Base-by-base conservation (phyloP, 1,140 invertebrate species). In the Charaxes varanes region DNA sequence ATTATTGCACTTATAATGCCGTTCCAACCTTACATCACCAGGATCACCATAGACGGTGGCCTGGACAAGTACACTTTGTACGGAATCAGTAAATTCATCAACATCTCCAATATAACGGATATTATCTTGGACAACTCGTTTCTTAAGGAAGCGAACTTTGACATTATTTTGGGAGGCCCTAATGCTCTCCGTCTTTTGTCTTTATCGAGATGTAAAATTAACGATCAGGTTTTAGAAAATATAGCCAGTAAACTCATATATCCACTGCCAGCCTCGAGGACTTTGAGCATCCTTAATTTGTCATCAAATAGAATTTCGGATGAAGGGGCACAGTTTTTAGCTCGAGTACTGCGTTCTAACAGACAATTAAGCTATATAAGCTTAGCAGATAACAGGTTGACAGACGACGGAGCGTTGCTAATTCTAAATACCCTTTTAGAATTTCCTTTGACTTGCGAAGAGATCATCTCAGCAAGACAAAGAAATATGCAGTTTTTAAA, bases 231-330 rank as follows among this genome's bases (percentile, higher is more conserved):
- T 6, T 3, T 73, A 4, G 34, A 62, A 31, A 59, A 36, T 1
- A 63, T 80, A 2, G 37, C 48, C 2, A 28, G 33, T 1, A 57
- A 44, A 21, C 23, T 79, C 2, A 14, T 21, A 1, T 46, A 60
- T 34, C 70, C 68, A 4, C 27, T 40, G 10, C 55, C 59, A 1
- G 62, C 62, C 7, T 72, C 72, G 0, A 63, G 59, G 47, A 51
- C 51, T 10, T 32, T 80, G 14, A 24, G 18, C 6, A 33, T 60
- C 8, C 48, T 80, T 1, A 71, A 73, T 54, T 42, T 80, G 13
- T 59, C 70, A 7, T 59, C 57, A 1, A 80, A 80, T 31, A 57
- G 34, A 41, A 69, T 80, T n/a, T 67, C 70, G 3, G 64, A 80
- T 50, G 6, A 28, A 10, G 76, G 76, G 6, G 61, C 49, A 1